Conservation (phyloP, 2,888 invertebrate genomes). For the Megastigmus dorsalis region DNA sequence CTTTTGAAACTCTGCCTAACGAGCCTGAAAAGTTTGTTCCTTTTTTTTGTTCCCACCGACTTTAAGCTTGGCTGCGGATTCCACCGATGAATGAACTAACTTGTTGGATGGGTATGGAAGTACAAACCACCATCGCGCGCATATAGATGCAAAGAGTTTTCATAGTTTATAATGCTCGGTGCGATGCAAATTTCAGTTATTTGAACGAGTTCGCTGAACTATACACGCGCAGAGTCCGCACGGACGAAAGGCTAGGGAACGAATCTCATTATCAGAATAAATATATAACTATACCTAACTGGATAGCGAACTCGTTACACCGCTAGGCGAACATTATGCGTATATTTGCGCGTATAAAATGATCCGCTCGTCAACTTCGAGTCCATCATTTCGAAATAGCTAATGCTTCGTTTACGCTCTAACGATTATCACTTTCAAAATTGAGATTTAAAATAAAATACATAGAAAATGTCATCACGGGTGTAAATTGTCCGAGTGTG, state of each 20-base stretch:
- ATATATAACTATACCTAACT: not conserved
- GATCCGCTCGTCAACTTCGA: too few relatives aligned
- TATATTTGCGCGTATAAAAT: too few relatives aligned
- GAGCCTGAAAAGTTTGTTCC: not conserved
- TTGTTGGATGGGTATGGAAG: not conserved
- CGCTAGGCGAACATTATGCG: too few relatives aligned
- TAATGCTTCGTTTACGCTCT: too few relatives aligned
- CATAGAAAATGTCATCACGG: too few relatives aligned
- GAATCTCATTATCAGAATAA: conserved; percentile 15
- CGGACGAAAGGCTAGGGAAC: not conserved
- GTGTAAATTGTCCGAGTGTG: too few relatives aligned
- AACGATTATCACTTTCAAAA: too few relatives aligned
- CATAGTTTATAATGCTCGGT: conserved; percentile 2
- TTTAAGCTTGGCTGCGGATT: not conserved
- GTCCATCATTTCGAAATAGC: too few relatives aligned
- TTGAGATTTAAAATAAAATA: too few relatives aligned
- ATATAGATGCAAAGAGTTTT: not conserved
- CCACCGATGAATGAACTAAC: conserved; percentile 11
- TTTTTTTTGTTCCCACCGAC: not conserved
- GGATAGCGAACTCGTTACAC: not conserved
- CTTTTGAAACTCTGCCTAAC: conserved; percentile 19
- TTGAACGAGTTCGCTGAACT: conserved; percentile 4
- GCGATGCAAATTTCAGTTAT: conserved; percentile 1
- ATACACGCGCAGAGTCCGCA: too few relatives aligned
- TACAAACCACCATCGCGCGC: not conserved